Conservation (phyloP, 30 jellyfish, hydroid and myxozoan species). For the Catostylus mosaicus region DNA sequence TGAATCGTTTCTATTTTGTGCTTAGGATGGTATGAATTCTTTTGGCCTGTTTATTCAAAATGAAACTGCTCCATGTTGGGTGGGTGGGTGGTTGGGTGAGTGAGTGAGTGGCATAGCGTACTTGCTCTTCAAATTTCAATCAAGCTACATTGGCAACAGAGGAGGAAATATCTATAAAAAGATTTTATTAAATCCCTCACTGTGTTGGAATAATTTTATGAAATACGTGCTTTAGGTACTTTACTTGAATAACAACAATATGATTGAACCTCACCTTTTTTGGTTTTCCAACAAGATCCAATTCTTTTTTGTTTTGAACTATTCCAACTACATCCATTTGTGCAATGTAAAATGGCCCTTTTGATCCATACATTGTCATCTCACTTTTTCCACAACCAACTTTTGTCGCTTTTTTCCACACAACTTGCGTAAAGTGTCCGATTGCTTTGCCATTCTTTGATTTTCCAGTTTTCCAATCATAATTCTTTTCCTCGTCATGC, state of each 20-base stretch:
- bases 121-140: background rate
- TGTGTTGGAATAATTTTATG: background rate
- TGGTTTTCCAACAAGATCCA: slow-evolving; percentile 63
- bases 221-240: background rate
- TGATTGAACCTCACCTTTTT: slow-evolving; percentile 27
- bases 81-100: no score
- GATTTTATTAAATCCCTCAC: background rate
- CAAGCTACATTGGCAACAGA: background rate
- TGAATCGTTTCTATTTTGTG: background rate
- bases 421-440: slow-evolving; percentile 80
- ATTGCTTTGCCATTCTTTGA: slow-evolving; percentile 62
- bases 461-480: slow-evolving; percentile 80
- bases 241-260: background rate
- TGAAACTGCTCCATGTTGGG: no score
- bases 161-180: background rate
- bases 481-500: slow-evolving; percentile 75
- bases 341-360: slow-evolving; percentile 80
- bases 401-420: slow-evolving; percentile 73
- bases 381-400: slow-evolving; percentile 76
- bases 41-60: no score
- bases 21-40: no score
- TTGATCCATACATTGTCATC: slow-evolving; percentile 64
- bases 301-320: slow-evolving; percentile 47
- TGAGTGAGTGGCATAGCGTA: no score
- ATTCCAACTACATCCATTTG: slow-evolving; percentile 76